Base-by-base conservation (phyloP, 2,113 vertebrate genomes). In the Cyanocitta stelleri region DNA sequence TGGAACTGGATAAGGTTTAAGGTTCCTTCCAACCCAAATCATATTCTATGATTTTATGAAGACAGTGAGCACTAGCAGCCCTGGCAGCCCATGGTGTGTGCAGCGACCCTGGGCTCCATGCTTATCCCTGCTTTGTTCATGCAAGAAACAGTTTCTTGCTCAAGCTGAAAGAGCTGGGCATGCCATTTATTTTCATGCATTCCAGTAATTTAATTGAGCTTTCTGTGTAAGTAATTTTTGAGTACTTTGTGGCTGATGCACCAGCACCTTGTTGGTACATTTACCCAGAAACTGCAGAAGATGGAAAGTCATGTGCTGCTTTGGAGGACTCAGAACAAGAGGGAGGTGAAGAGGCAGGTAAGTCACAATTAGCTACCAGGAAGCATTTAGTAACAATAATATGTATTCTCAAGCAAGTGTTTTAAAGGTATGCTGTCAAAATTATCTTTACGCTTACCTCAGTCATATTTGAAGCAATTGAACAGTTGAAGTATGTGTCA, bases 51-150 rank as follows among this genome's bases (percentile, higher is more conserved):
- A 63, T 48, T 79, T 71, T 49, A 22, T 72, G 32, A 62, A 58
- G 35, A 8, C 1, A 7, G 12, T 8, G 12, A 58, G 30, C 33
- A 4, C 16, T 48, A 3, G 13, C 32, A 26, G n/a, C 49, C 49
- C 19, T 46, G 15, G 54, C 66, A 44, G 59, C 32, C 41, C 27
- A 27, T 37, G 17, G 44, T 9, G 3, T 16, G 3, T 17, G 37
- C 44, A 35, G 52, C 0, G 1, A 12, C 48, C 32, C 29, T 6
- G 21, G 18, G 29, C 33, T 14, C 37, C 2, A 8, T 18, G 16
- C 41, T 49, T 20, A 23, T 7, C 18, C 15, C 37, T 6, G 3
- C 2, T 9, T 17, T 35, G 5, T 15, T 44, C 2, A 2, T 32
- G 39, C n/a, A 59, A 37, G 33, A 58, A 35, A 11, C 16, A 9